Conservation (phyloP, 1,140 invertebrate species). For the Agrilus planipennis region DNA sequence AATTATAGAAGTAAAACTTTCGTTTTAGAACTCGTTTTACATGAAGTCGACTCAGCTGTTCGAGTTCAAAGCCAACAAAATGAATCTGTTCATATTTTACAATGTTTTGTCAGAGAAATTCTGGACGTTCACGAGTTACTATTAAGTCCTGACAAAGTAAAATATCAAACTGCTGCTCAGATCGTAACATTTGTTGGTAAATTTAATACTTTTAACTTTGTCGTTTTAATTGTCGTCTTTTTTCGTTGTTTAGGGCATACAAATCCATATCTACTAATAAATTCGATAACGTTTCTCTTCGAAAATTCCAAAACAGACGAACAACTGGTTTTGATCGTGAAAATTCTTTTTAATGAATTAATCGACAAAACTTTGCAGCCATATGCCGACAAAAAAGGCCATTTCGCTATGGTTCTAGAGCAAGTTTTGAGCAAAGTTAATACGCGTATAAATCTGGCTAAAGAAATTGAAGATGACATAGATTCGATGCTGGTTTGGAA, state of each 20-base stretch:
- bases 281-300: conserved; percentile 40
- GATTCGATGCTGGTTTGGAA: conserved; percentile 33
- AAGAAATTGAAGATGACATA: conserved; percentile 17
- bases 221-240: conserved; percentile 6
- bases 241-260: conserved; percentile 36
- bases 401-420: conserved; percentile 40
- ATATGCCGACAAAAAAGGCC: conserved; percentile 35
- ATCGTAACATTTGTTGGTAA: conserved; percentile 42
- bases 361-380: conserved; percentile 24
- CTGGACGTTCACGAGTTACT: conserved; percentile 24
- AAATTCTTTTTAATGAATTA: conserved; percentile 35
- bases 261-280: conserved; percentile 40
- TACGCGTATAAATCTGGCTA: too few relatives aligned
- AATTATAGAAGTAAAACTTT: too few relatives aligned
- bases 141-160: conserved; percentile 25
- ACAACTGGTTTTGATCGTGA: conserved; percentile 40
- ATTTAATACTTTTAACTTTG: conserved; percentile 20
- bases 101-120: conserved; percentile 23
- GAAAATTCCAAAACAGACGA: conserved; percentile 39
- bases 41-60: conserved; percentile 43
- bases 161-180: conserved; percentile 38
- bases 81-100: conserved; percentile 19
- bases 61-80: conserved; percentile 30
- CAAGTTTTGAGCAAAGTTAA: conserved; percentile 30
- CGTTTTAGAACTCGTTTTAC: conserved; percentile 40